Evolutionary conservation across 1,140 invertebrate species (phyloP).

Genomic region (Oedothorax gibbosus): DNA sequence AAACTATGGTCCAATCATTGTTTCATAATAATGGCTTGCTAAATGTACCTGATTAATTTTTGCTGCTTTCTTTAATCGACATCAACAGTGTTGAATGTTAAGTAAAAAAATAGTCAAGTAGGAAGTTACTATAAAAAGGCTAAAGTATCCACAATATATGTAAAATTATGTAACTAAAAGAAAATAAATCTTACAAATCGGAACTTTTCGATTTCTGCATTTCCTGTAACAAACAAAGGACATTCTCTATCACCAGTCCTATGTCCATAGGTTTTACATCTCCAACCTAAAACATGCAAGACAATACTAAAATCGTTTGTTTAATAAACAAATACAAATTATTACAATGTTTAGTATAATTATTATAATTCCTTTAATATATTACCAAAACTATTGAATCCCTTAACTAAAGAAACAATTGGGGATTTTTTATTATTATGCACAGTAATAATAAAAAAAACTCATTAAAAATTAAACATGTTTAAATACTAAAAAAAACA

Average conservation of each 20-base stretch:
- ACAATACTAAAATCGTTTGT: too few species aligned
- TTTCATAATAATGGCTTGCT: neutral
- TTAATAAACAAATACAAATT: too few species aligned
- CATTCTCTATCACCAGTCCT: conserved; percentile 66
- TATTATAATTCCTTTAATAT: too few species aligned
- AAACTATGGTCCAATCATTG: neutral
- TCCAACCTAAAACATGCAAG: conserved; percentile 63
- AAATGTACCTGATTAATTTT: too few species aligned
- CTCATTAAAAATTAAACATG: too few species aligned
- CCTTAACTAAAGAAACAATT: too few species aligned
- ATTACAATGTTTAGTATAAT: too few species aligned
- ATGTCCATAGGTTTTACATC: conserved; percentile 66
- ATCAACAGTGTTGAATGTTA: neutral
- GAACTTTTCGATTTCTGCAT: conserved; percentile 64
- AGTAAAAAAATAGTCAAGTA: neutral
- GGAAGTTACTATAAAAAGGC: neutral
- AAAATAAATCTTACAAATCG: conserved; percentile 62
- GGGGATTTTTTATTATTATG: too few species aligned
- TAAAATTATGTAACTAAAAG: neutral
- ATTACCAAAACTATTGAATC: too few species aligned
- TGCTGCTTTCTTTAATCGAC: neutral
- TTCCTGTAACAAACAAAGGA: conserved; percentile 65
- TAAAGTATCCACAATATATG: conserved; percentile 6
- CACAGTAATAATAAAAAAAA: too few species aligned
- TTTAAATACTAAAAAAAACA: too few species aligned